These are phyloP conservation scores for Lydus trimaculatus DNA, from an alignment of 2,888 invertebrate species.

Conservation along the genomic window DNA sequence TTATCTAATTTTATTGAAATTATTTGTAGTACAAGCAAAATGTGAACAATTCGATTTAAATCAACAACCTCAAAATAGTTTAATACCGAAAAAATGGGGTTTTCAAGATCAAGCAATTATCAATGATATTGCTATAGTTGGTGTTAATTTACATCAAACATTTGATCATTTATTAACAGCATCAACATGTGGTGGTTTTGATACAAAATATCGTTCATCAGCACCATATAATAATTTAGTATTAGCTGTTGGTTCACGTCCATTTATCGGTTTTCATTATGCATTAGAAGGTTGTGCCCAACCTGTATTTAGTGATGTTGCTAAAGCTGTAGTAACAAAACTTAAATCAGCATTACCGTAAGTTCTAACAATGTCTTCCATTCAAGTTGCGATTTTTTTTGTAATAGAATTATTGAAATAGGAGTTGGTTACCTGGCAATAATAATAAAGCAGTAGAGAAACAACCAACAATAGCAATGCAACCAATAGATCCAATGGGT, in stretches of 20 bases:
- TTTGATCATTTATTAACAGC: conserved; percentile 89
- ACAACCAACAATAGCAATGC: conserved; percentile 57
- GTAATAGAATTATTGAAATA: conserved; percentile 40
- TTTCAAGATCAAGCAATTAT: conserved; percentile 78
- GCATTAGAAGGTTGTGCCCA: conserved; percentile 87
- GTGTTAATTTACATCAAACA: conserved; percentile 73
- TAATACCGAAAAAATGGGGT: conserved; percentile 87
- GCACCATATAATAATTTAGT: conserved; percentile 80
- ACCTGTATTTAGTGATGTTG: conserved; percentile 88
- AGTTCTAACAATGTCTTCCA: too few species aligned
- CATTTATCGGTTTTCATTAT: conserved; percentile 89
- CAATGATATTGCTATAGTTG: conserved; percentile 80
- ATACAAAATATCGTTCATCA: conserved; percentile 73
- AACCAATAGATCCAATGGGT: conserved; percentile 75
- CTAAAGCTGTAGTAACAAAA: conserved; percentile 89
- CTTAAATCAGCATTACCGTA: conserved; percentile 81
- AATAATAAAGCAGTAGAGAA: conserved; percentile 60
- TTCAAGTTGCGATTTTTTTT: too few species aligned
- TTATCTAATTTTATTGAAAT: not conserved
- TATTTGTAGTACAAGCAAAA: conserved; percentile 71
- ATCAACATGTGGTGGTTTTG: conserved; percentile 78
- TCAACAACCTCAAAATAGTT: conserved; percentile 66
- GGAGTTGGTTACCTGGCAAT: conserved; percentile 65
- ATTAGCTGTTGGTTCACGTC: conserved; percentile 79
- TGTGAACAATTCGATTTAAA: conserved; percentile 65